Evolutionary conservation across 2,797 vertebrate genomes (phyloP).

Genomic region (Thalassophryne amazonica): DNA sequence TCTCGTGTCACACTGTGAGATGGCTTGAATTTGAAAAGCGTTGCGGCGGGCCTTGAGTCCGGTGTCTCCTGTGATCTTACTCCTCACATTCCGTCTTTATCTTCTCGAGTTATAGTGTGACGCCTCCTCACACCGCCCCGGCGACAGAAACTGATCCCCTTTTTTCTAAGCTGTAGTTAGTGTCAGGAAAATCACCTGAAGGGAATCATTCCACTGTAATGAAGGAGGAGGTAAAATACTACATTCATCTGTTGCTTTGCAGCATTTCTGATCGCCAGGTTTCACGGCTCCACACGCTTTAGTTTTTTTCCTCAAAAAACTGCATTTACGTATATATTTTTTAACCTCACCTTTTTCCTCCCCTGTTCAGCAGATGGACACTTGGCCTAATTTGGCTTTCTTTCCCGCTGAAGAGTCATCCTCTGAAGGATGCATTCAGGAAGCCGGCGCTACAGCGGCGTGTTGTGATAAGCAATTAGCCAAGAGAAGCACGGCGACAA

Average conservation of each 20-base stretch:
- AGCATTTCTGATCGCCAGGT: slow-evolving; percentile 70
- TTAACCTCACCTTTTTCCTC: slow-evolving; percentile 17
- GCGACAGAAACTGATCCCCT: slow-evolving; percentile 48
- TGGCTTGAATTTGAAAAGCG: slow-evolving; percentile 15
- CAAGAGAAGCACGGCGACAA: slow-evolving; percentile 29
- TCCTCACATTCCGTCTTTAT: slow-evolving; percentile 22
- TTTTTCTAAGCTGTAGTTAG: slow-evolving; percentile 69
- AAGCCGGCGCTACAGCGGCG: slow-evolving; percentile 22
- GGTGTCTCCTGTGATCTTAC: slow-evolving; percentile 39
- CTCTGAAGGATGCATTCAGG: slow-evolving; percentile 19
- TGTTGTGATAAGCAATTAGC: slow-evolving; percentile 59
- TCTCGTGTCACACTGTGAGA: slow-evolving; percentile 8
- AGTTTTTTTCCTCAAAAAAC: slow-evolving; percentile 15
- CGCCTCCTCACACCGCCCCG: slow-evolving; percentile 24
- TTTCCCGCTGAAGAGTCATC: slow-evolving; percentile 9
- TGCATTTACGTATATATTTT: slow-evolving; percentile 47
- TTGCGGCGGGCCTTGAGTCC: slow-evolving; percentile 13
- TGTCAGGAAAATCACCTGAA: slow-evolving; percentile 56
- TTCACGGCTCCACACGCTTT: slow-evolving; percentile 44
- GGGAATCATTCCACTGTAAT: slow-evolving; percentile 70
- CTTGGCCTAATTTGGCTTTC: slow-evolving; percentile 60
- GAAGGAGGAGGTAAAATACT: slow-evolving; percentile 72
- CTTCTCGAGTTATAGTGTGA: slow-evolving; percentile 32
- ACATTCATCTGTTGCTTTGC: slow-evolving; percentile 42
- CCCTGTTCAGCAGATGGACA: slow-evolving; percentile 42